Conservation (phyloP, 2,113 vertebrate species). For the Larimichthys polyactis region DNA sequence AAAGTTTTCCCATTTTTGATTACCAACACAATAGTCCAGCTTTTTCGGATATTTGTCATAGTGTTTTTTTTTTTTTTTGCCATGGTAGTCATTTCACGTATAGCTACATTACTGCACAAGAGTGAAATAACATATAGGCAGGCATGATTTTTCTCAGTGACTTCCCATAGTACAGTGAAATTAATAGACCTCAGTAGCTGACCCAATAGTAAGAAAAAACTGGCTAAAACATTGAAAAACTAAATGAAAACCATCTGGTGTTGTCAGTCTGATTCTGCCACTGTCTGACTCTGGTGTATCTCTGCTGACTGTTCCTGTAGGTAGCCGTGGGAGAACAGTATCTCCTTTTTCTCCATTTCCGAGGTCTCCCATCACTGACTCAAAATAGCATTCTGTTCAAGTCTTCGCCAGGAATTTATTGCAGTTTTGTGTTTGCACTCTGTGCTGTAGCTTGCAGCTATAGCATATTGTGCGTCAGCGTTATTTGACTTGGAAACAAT, state of each 20-base stretch:
- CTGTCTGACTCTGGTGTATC: constrained; percentile 8
- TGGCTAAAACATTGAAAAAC: not conserved
- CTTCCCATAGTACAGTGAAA: not conserved
- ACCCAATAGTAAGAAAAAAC: not conserved
- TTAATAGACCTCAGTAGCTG: not conserved
- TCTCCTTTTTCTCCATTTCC: constrained; percentile 10
- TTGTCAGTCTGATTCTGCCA: constrained; percentile 16
- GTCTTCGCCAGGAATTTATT: constrained; percentile 6
- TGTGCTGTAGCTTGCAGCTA: constrained; percentile 3
- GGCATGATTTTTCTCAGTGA: not conserved
- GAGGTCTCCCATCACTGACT: constrained; percentile 15
- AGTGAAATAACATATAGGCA: not conserved
- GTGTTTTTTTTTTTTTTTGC: constrained; percentile 8
- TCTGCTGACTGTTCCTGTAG: not conserved
- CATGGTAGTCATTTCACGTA: not conserved
- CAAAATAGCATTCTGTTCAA: constrained; percentile 18
- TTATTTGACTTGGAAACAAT: constrained; percentile 30
- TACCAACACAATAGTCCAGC: not conserved
- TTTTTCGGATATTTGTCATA: constrained; percentile 14
- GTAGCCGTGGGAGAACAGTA: not conserved
- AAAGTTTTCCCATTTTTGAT: constrained; percentile 10
- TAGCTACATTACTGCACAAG: not conserved
- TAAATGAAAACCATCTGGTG: constrained; percentile 33
- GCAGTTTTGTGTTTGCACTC: constrained; percentile 32
- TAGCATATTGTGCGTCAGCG: not conserved